A percentile compares a stretch with the other conserved stretches of the same genome.
These are phyloP conservation scores for Sinhomidia bicolor DNA, from an alignment of 2,888 invertebrate genomes.

Conservation along the genomic window DNA sequence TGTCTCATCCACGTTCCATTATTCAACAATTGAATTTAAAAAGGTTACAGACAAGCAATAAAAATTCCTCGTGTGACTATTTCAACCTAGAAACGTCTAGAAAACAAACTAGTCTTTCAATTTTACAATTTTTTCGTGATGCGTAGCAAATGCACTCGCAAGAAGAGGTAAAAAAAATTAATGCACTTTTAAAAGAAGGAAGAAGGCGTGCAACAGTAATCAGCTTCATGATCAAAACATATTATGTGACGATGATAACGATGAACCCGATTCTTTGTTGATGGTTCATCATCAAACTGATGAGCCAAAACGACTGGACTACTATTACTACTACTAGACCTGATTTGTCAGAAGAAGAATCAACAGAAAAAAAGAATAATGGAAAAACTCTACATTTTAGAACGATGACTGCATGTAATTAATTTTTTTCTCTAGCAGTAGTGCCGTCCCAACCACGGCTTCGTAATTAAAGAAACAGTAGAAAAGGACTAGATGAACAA, in stretches of 20 bases:
- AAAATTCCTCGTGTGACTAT: slow-evolving; percentile 35
- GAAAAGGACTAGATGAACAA: slow-evolving; percentile 1
- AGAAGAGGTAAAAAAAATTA: background rate
- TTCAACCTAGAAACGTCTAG: slow-evolving; percentile 15
- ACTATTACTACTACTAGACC: background rate
- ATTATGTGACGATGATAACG: background rate
- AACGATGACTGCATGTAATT: slow-evolving; percentile 61
- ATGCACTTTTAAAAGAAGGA: slow-evolving; percentile 36
- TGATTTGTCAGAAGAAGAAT: slow-evolving; percentile 60
- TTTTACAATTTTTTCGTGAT: slow-evolving; percentile 49
- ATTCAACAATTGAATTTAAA: background rate
- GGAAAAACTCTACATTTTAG: background rate
- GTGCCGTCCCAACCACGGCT: slow-evolving; percentile 1
- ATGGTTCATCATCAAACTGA: slow-evolving; percentile 57
- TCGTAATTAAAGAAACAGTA: slow-evolving; percentile 55
- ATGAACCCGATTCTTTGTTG: background rate
- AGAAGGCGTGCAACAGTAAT: slow-evolving; percentile 47
- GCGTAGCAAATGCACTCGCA: slow-evolving; percentile 51
- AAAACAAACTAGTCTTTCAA: slow-evolving; percentile 30
- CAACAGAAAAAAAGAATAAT: background rate
- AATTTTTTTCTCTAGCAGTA: slow-evolving; percentile 55
- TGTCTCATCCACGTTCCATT: background rate
- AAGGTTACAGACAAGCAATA: background rate
- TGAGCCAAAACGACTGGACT: slow-evolving; percentile 44
- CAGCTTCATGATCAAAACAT: slow-evolving; percentile 4